phyloP scores from a whole-genome alignment of 2,888 invertebrate species.

The Glaucopsyche alexis region DNA sequence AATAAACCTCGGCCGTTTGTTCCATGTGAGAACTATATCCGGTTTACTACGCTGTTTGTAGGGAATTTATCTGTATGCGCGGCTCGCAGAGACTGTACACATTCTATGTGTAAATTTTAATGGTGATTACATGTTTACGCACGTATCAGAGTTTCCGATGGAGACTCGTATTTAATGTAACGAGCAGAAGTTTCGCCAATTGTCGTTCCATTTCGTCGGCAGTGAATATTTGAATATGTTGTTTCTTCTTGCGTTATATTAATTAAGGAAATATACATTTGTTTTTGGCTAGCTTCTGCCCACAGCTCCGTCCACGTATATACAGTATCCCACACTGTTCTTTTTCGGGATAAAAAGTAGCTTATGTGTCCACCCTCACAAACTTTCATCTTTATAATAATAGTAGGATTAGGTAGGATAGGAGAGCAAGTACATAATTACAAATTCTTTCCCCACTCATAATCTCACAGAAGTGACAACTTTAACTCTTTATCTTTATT shows the following conservation, averaged over 20 bases:
- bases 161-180: conserved; percentile 28
- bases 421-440: no score
- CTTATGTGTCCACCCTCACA: no score
- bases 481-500: no score
- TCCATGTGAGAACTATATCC: conserved; percentile 74
- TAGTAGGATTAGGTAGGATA: no score
- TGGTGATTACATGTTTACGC: conserved; percentile 39
- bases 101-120: conserved; percentile 48
- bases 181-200: conserved; percentile 15
- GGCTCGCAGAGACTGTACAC: conserved; percentile 50
- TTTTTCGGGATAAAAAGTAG: no score
- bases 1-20: conserved; percentile 78
- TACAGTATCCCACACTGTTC: no score
- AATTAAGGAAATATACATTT: conserved; percentile 1
- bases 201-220: conserved; percentile 1
- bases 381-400: no score
- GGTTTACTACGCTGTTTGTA: conserved; percentile 69
- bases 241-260: conserved; percentile 10
- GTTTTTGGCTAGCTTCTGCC: no score
- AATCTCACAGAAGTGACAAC: no score
- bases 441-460: no score
- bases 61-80: conserved; percentile 69
- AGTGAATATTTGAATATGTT: background rate
- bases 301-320: no score
- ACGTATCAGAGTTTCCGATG: conserved; percentile 35